Evolutionary conservation across 2,797 vertebrate species (phyloP), one percentile per base, ranked within the genome.

Genomic region (Periparus ater): DNA sequence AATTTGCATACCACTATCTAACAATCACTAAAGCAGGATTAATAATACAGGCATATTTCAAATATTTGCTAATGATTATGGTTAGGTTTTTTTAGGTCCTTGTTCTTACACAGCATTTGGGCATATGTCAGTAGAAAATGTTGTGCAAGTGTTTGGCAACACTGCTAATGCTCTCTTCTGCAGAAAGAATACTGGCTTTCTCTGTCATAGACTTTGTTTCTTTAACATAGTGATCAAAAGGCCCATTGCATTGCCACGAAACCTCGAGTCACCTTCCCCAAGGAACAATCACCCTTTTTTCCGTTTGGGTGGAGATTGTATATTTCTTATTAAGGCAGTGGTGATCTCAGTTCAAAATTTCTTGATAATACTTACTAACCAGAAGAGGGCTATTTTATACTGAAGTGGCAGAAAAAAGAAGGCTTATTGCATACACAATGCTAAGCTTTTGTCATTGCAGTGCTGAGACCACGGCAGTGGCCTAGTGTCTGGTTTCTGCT

Each of bases 231-330:
- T 81, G 91, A 95, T 95, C 85, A 81, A 93, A 93, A 96, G 85
- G 55, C 83, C 53, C 40, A 36, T 81, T 95, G 89, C 81, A 83
- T 75, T 92, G 95, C 81, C 93, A 94, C 91, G 85, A 89, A 92
- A 83, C 44, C 74, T 80, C 95, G 95, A 96, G 91, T 97, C 95
- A 97, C 54, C 50, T 68, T 93, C 95, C 76, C 93, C 36, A 70
- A 65, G 92, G 93, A 95, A 74, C 72, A 91, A 92, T 80, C 79
- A 80, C 50, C 70, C 73, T 95, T 93, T 88, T 89, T 92, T 95
- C 95, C 91, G 81, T 78, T 65, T 95, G 93, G 95, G 95, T 96
- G 95, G 95, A 93, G 95, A 78, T 36, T 68, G 34, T 58, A 9
- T 83, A 67, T 54, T 93, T 85, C 84, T 89, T 71, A 38, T 61